A percentile compares a stretch with the other conserved stretches of the same genome.
Evolutionary conservation across 2,888 invertebrate species (phyloP).

Genomic region (Synergus itoensis): DNA sequence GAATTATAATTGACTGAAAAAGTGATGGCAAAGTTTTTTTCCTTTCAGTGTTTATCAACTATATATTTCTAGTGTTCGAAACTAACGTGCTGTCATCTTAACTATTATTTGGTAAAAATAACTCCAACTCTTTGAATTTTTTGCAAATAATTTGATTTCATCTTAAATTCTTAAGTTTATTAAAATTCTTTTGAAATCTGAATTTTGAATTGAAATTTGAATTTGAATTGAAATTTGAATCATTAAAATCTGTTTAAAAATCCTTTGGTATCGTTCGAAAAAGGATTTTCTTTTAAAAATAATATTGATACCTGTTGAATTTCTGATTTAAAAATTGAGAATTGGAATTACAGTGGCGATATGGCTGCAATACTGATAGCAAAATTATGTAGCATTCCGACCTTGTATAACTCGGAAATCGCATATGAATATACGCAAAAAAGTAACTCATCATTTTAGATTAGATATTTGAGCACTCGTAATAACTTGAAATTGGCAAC

Average conservation of each 20-base stretch:
- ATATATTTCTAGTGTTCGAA: not conserved
- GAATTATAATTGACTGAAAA: not conserved
- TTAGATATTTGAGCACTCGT: not conserved
- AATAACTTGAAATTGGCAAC: not conserved
- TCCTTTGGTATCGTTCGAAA: too few relatives aligned
- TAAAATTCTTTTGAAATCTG: too few relatives aligned
- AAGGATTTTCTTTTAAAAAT: not conserved
- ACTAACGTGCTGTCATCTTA: not conserved
- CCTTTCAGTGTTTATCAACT: not conserved
- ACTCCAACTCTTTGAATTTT: too few relatives aligned
- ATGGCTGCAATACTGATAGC: not conserved
- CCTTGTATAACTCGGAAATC: constrained; percentile 2
- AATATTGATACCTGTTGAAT: not conserved
- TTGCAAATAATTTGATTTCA: too few relatives aligned
- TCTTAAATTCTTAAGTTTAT: too few relatives aligned
- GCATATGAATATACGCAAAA: not conserved
- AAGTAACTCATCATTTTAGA: not conserved
- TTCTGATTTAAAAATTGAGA: not conserved
- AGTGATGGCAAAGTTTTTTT: not conserved
- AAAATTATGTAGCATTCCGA: not conserved
- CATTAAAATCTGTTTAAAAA: too few relatives aligned
- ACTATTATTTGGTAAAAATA: too few relatives aligned
- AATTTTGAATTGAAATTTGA: too few relatives aligned
- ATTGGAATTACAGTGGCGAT: not conserved
- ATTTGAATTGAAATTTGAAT: too few relatives aligned